These are phyloP conservation scores for Sinhomidia bicolor DNA, from an alignment of 2,888 invertebrate genomes.

Conservation along the genomic window DNA sequence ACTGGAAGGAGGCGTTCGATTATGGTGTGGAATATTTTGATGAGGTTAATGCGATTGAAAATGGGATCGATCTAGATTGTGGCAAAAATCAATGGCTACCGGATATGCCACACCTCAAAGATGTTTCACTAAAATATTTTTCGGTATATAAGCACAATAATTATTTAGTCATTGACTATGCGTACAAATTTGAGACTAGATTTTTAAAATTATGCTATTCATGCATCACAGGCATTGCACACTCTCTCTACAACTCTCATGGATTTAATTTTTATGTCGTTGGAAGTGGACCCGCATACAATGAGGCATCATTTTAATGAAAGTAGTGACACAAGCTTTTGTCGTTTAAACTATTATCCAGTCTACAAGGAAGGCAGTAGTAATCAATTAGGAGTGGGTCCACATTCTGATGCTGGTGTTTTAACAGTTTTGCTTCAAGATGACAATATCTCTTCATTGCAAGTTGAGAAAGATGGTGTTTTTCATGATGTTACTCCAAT, in stretches of 20 bases:
- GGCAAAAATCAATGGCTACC: conserved; percentile 73
- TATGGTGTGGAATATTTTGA: conserved; percentile 55
- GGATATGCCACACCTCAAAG: conserved; percentile 63
- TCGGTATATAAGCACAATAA: conserved; percentile 39
- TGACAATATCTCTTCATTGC: conserved; percentile 67
- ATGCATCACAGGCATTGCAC: conserved; percentile 63
- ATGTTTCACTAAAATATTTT: conserved; percentile 49
- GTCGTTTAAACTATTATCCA: conserved; percentile 75
- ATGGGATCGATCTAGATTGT: conserved; percentile 62
- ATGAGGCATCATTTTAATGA: conserved; percentile 66
- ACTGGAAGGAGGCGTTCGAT: conserved; percentile 74
- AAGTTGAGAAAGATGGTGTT: conserved; percentile 71
- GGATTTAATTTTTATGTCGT: conserved; percentile 63
- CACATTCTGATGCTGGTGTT: conserved; percentile 75
- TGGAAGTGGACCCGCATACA: conserved; percentile 58
- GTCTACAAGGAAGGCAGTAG: conserved; percentile 34
- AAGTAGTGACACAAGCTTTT: conserved; percentile 68
- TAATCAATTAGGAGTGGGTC: conserved; percentile 74
- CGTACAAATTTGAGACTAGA: background rate
- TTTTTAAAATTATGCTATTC: too few species aligned
- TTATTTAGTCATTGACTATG: too few species aligned
- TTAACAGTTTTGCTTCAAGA: conserved; percentile 75
- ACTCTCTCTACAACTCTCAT: conserved; percentile 60
- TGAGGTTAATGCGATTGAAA: conserved; percentile 25
- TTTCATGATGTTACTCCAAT: conserved; percentile 75